Conservation (phyloP, 1,140 invertebrate species). For the Trachymyrmex cornetzi region DNA sequence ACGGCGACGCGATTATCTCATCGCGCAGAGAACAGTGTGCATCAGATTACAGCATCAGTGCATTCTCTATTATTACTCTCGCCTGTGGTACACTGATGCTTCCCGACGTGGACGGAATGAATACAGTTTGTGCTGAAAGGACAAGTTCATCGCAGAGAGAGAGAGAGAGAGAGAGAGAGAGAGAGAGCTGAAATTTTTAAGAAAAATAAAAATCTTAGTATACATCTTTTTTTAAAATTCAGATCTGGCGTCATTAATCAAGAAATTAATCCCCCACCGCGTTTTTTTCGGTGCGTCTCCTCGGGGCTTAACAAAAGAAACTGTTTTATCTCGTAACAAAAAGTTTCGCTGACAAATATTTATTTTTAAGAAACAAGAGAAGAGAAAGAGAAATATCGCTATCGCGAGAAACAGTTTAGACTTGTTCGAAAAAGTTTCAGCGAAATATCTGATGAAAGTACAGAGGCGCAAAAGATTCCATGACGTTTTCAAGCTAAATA, state of each 20-base stretch:
- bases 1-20: conserved; percentile 40
- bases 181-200: neutral
- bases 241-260: neutral
- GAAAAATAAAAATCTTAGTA: neutral
- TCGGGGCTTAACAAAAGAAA: neutral
- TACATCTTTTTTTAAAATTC: neutral
- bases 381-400: conserved; percentile 24
- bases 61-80: conserved; percentile 26
- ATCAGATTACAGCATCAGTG: conserved; percentile 31
- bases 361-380: conserved; percentile 25
- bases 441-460: conserved; percentile 22
- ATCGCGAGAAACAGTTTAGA: neutral
- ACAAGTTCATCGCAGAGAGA: neutral
- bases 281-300: neutral
- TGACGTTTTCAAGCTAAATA: neutral
- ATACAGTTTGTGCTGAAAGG: neutral
- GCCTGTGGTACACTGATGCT: neutral
- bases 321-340: conserved; percentile 15
- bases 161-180: too few relatives aligned
- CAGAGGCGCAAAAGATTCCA: neutral
- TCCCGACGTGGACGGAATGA: neutral
- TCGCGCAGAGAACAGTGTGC: conserved; percentile 14
- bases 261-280: neutral
- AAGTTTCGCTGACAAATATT: conserved; percentile 10
- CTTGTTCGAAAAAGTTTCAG: conserved; percentile 29